Percentiles rank a stretch among this genome's conserved stretches.
These are phyloP conservation scores for Sorex fumeus DNA, from an alignment of 2,113 vertebrate species.

Conservation along the genomic window DNA sequence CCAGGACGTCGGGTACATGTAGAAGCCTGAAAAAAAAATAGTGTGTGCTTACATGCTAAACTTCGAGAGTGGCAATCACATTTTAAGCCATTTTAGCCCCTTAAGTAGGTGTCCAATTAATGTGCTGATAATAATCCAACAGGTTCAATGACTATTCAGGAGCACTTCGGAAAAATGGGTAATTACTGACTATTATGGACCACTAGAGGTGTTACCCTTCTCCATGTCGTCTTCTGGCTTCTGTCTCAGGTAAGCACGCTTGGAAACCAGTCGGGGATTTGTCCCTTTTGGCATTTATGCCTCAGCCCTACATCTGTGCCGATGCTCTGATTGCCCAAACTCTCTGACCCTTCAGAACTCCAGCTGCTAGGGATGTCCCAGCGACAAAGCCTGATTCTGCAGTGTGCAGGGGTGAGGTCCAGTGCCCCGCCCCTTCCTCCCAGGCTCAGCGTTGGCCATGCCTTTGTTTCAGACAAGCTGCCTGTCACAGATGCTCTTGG, in stretches of 20 bases:
- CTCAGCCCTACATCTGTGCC: slow-evolving; percentile 19
- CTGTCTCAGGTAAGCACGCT: neutral
- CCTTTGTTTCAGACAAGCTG: too few species aligned
- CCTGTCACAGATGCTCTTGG: too few species aligned
- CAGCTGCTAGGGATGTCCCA: slow-evolving; percentile 36
- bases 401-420: too few species aligned
- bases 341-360: slow-evolving; percentile 58
- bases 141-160: neutral
- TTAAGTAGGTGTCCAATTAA: neutral
- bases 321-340: slow-evolving; percentile 4
- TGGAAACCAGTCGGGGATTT: neutral
- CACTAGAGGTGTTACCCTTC: neutral
- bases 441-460: too few species aligned
- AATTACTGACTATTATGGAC: slow-evolving; percentile 26
- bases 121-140: slow-evolving; percentile 1
- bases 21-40: neutral
- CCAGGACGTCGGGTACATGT: neutral
- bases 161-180: slow-evolving; percentile 19
- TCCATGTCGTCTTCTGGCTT: slow-evolving; percentile 1
- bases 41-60: neutral
- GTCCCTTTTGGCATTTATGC: slow-evolving; percentile 27
- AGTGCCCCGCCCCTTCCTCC: too few species aligned
- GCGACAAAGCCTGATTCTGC: too few species aligned
- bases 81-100: neutral
- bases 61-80: neutral